phyloP scores from a whole-genome alignment of 1,140 invertebrate genomes.

The Zaprionus gabonicus region DNA sequence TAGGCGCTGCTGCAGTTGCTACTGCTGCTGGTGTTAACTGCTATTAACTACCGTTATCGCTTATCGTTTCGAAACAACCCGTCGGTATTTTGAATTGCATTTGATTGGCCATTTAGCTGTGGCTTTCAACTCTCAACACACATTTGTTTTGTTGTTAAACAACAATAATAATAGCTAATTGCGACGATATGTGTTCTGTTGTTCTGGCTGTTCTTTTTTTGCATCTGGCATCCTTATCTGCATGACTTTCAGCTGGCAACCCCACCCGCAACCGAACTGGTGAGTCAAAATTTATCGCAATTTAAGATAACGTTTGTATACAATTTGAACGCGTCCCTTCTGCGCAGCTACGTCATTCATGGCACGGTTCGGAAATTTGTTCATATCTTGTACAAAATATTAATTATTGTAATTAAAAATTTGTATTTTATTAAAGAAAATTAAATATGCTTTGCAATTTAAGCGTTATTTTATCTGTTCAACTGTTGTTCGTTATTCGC shows the following conservation, averaged over 20 bases:
- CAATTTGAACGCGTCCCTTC: neutral
- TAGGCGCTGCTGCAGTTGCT: slow-evolving; percentile 6
- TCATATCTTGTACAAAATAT: neutral
- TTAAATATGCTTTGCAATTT: neutral
- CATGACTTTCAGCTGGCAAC: slow-evolving; percentile 39
- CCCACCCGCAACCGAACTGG: slow-evolving; percentile 26
- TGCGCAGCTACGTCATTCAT: slow-evolving; percentile 38
- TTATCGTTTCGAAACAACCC: slow-evolving; percentile 18
- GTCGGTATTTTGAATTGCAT: slow-evolving; percentile 32
- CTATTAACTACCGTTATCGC: slow-evolving; percentile 39
- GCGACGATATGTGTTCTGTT: slow-evolving; percentile 35
- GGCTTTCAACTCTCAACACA: slow-evolving; percentile 26
- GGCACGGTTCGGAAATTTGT: neutral
- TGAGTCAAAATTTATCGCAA: slow-evolving; percentile 46
- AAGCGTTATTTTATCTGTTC: neutral
- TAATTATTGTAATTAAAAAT: neutral
- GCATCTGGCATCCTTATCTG: slow-evolving; percentile 53
- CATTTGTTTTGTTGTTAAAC: slow-evolving; percentile 40
- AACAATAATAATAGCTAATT: slow-evolving; percentile 44
- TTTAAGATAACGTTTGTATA: slow-evolving; percentile 29
- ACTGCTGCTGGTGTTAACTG: slow-evolving; percentile 7
- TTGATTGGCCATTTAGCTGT: slow-evolving; percentile 37
- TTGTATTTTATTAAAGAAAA: neutral
- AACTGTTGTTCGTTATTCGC: neutral
- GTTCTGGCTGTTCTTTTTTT: slow-evolving; percentile 34